These are phyloP conservation scores for Lepidochrysops patricia DNA, from an alignment of 2,888 invertebrate species.

Conservation along the genomic window DNA sequence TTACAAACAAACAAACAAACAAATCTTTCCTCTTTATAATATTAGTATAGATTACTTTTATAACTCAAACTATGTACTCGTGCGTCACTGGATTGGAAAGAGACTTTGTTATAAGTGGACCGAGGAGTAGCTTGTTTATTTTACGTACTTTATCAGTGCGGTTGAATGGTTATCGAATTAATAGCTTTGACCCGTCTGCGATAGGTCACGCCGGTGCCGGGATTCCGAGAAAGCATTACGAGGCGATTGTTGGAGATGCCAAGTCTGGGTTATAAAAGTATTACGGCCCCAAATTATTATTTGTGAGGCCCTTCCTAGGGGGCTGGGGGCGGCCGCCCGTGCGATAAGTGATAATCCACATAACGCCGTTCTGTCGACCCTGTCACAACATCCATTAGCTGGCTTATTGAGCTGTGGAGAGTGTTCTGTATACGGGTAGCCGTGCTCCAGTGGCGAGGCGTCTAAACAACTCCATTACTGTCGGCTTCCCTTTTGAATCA, in stretches of 20 bases:
- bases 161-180: slow-evolving; percentile 42
- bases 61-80: too few species aligned
- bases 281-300: slow-evolving; percentile 11
- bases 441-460: too few species aligned
- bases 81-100: neutral
- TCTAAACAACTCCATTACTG: too few species aligned
- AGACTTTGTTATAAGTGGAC: neutral
- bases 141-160: slow-evolving; percentile 29
- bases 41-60: too few species aligned
- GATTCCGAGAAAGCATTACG: slow-evolving; percentile 45
- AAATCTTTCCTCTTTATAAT: too few species aligned
- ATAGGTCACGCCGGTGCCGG: slow-evolving; percentile 43
- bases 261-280: slow-evolving; percentile 23
- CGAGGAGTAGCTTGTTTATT: neutral
- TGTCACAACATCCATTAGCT: slow-evolving; percentile 1
- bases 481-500: too few species aligned
- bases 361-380: slow-evolving; percentile 28
- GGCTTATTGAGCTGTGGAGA: neutral
- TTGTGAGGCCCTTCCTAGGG: slow-evolving; percentile 26
- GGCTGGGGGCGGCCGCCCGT: slow-evolving; percentile 34
- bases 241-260: slow-evolving; percentile 38
- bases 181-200: slow-evolving; percentile 53
- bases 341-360: slow-evolving; percentile 57
- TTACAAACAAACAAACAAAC: too few species aligned
- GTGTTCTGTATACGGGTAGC: neutral